These are phyloP conservation scores for Hippasteria phrygiana DNA, from an alignment of 53 echinoderm and acorn worm species.

Conservation along the genomic window DNA sequence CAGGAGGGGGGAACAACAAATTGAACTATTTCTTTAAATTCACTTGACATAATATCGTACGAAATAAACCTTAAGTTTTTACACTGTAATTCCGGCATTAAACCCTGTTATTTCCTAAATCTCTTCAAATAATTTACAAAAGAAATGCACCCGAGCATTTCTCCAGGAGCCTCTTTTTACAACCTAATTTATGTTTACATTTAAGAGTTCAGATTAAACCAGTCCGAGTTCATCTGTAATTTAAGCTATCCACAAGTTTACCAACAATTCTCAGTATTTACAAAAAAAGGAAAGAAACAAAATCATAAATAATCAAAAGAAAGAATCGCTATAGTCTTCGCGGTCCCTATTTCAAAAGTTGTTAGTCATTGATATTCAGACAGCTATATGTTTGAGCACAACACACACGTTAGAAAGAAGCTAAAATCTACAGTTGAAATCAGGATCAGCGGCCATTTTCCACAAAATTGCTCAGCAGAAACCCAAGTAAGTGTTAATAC, in stretches of 20 bases:
- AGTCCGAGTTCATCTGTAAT: constrained; percentile 30
- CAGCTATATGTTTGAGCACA: constrained; percentile 39
- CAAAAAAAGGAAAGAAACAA: constrained; percentile 17
- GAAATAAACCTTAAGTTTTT: neutral
- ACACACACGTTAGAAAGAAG: constrained; percentile 37
- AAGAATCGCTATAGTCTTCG: neutral
- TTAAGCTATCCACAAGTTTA: constrained; percentile 59
- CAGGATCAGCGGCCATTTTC: neutral
- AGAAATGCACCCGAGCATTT: neutral
- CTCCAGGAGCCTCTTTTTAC: constrained; percentile 25
- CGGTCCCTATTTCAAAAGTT: constrained; percentile 19
- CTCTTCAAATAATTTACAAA: constrained; percentile 50
- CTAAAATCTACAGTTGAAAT: constrained; percentile 7
- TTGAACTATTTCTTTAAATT: neutral
- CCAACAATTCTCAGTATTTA: constrained; percentile 45
- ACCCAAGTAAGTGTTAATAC: neutral
- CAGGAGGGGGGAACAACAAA: neutral
- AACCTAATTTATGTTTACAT: constrained; percentile 26
- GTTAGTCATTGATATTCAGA: constrained; percentile 34
- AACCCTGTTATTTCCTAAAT: constrained; percentile 30
- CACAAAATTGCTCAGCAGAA: neutral
- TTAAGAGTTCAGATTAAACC: constrained; percentile 22
- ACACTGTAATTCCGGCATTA: constrained; percentile 9
- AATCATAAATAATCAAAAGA: constrained; percentile 39
- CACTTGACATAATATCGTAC: neutral